Conservation (phyloP, 2,797 vertebrate species). For the Tokudaia tokunoshimensis region DNA sequence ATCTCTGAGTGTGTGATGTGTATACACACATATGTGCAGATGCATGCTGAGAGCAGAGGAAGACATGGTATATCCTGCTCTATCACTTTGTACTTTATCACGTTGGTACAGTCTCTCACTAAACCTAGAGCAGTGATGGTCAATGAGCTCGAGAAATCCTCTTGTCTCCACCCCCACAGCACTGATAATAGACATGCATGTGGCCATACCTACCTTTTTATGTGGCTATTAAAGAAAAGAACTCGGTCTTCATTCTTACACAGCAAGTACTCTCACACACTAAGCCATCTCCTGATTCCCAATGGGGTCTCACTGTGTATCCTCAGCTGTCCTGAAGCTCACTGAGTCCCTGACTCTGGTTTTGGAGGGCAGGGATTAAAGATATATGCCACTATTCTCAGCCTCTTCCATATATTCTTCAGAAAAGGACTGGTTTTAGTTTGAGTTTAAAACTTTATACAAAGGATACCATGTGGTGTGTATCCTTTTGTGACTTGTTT, state of each 20-base stretch:
- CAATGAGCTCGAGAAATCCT: not conserved
- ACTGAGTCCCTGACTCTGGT: not conserved
- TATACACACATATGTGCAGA: not conserved
- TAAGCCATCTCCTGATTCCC: not conserved
- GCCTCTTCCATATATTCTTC: not conserved
- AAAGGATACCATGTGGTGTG: conserved; percentile 21
- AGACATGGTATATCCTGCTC: not conserved
- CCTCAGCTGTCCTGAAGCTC: not conserved
- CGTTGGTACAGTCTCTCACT: not conserved
- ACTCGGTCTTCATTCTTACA: not conserved
- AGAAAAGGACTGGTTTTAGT: conserved; percentile 25
- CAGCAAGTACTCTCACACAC: not conserved
- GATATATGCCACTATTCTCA: not conserved
- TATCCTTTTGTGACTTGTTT: conserved; percentile 55
- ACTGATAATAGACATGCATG: not conserved
- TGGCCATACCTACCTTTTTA: not conserved
- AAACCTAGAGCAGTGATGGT: not conserved
- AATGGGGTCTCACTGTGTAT: not conserved
- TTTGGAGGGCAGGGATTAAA: not conserved
- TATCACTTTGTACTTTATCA: not conserved
- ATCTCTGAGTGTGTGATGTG: not conserved
- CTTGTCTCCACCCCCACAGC: not conserved
- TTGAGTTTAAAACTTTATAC: conserved; percentile 60
- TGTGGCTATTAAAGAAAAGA: not conserved
- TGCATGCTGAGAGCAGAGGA: not conserved